phyloP scores from a whole-genome alignment of 2,888 invertebrate genomes.

The Eupithecia dodoneata region DNA sequence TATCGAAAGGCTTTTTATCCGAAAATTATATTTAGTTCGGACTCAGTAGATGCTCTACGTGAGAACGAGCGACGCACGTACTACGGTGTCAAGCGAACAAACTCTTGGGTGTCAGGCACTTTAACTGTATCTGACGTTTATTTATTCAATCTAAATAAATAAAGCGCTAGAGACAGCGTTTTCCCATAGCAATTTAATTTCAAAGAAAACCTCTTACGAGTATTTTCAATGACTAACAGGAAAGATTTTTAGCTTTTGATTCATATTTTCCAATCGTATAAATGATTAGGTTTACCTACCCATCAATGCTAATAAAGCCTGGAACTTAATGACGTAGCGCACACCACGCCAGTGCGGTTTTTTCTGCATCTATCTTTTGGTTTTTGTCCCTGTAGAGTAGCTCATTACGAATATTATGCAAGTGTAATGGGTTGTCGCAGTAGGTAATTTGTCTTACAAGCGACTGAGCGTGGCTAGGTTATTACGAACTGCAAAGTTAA shows the following conservation, averaged over 20 bases:
- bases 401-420: slow-evolving; percentile 41
- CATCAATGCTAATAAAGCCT: neutral
- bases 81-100: slow-evolving; percentile 32
- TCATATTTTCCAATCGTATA: slow-evolving; percentile 27
- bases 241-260: slow-evolving; percentile 20
- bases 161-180: slow-evolving; percentile 19
- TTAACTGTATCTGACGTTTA: slow-evolving; percentile 48
- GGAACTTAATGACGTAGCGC: neutral
- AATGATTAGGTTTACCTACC: neutral
- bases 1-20: slow-evolving; percentile 35
- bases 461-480: slow-evolving; percentile 35
- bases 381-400: slow-evolving; percentile 24
- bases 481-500: slow-evolving; percentile 45
- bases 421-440: slow-evolving; percentile 41
- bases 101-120: slow-evolving; percentile 37
- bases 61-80: slow-evolving; percentile 42
- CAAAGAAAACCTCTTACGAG: slow-evolving; percentile 10
- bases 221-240: slow-evolving; percentile 15
- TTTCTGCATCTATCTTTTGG: slow-evolving; percentile 10
- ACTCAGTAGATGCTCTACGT: slow-evolving; percentile 37
- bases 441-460: slow-evolving; percentile 42
- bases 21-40: slow-evolving; percentile 29
- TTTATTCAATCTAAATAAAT: slow-evolving; percentile 44
- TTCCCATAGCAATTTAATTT: slow-evolving; percentile 26
- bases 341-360: slow-evolving; percentile 26